phyloP scores from a whole-genome alignment of 2,888 invertebrate genomes.

The Proisotoma minuta region DNA sequence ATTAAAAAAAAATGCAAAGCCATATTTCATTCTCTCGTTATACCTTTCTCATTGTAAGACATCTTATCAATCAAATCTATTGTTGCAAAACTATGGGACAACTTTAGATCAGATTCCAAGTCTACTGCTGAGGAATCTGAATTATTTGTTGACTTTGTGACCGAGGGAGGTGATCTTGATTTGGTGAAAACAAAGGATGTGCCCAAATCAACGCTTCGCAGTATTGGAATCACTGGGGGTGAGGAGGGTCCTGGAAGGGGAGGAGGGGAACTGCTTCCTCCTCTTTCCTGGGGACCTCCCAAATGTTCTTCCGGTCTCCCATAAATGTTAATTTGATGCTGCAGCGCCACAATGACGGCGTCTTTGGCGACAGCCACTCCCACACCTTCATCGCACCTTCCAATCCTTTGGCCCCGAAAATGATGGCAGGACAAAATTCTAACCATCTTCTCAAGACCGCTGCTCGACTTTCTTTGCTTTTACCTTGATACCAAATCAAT shows the following conservation, averaged over 20 bases:
- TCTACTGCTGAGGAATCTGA: no score
- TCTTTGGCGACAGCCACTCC: constrained; percentile 62
- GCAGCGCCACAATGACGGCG: constrained; percentile 59
- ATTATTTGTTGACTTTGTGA: constrained; percentile 25
- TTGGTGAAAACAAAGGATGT: constrained; percentile 1
- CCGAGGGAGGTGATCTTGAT: constrained; percentile 13
- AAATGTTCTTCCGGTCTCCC: not conserved
- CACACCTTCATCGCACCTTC: constrained; percentile 62
- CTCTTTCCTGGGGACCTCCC: not conserved
- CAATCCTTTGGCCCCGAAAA: constrained; percentile 62
- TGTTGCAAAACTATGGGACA: constrained; percentile 59
- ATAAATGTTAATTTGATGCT: constrained; percentile 57
- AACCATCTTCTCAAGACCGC: no score
- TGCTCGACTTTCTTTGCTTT: no score
- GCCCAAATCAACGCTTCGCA: not conserved
- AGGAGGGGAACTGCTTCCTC: constrained; percentile 7
- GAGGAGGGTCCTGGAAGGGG: not conserved
- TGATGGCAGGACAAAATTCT: constrained; percentile 66
- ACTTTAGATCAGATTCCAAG: constrained; percentile 28
- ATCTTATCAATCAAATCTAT: constrained; percentile 67
- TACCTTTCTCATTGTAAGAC: constrained; percentile 63
- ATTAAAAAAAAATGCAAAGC: constrained; percentile 1
- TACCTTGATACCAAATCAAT: no score
- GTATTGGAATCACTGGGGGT: not conserved
- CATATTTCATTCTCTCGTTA: constrained; percentile 6